These are phyloP conservation scores for Scopus umbretta DNA, from an alignment of 2,113 vertebrate genomes.

Conservation along the genomic window DNA sequence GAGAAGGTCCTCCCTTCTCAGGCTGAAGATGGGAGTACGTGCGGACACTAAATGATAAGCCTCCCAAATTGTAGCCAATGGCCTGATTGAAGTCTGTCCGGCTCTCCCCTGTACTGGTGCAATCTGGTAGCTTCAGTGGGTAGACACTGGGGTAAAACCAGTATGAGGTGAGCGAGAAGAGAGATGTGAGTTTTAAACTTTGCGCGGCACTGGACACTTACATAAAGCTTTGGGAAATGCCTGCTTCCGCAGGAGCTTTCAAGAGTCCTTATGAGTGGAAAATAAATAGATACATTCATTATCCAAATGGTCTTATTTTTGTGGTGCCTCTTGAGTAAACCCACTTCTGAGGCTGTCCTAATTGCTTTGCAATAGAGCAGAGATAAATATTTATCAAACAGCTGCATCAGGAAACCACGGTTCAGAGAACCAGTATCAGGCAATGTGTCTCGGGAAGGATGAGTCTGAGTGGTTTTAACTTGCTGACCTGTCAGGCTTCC, in stretches of 20 bases:
- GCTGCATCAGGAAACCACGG: constrained; percentile 60
- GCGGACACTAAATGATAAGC: neutral
- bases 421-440: neutral
- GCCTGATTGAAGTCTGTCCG: neutral
- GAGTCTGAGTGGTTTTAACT: constrained; percentile 39
- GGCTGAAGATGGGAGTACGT: neutral
- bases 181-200: neutral
- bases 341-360: constrained; percentile 49
- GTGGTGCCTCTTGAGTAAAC: constrained; percentile 50
- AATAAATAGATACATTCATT: constrained; percentile 35
- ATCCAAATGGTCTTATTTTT: constrained; percentile 37
- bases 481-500: constrained; percentile 43
- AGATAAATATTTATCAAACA: constrained; percentile 64
- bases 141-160: neutral
- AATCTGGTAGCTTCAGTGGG: neutral
- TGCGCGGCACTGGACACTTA: fast-evolving
- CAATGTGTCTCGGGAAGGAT: constrained; percentile 10
- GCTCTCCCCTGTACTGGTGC: neutral
- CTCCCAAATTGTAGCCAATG: neutral
- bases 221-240: neutral
- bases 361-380: constrained; percentile 47
- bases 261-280: neutral
- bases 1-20: neutral
- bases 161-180: neutral
- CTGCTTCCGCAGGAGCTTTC: constrained; percentile 14